Evolutionary conservation across 35 echinoderm and acorn worm species (phyloP).

Genomic region (Diadema setosum): DNA sequence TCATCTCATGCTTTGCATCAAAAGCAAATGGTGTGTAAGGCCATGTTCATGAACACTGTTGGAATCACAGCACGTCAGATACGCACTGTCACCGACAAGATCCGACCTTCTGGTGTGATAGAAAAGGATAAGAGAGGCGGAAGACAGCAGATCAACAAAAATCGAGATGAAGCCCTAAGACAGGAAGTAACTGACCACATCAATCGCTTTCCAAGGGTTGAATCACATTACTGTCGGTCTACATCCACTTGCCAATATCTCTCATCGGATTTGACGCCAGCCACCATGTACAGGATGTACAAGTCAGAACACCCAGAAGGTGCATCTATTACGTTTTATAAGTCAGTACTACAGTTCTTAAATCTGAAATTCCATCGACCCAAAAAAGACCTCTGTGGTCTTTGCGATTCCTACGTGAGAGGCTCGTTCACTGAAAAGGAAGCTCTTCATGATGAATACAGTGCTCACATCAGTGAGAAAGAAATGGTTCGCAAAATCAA

Average conservation of each 20-base stretch:
- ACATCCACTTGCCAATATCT: not conserved
- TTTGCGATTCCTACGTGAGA: conserved; percentile 24
- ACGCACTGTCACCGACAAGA: conserved; percentile 9
- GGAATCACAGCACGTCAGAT: conserved; percentile 6
- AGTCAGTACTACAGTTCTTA: not conserved
- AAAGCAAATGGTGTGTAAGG: not conserved
- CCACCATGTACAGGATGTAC: conserved; percentile 29
- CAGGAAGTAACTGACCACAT: conserved; percentile 24
- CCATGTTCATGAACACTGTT: conserved; percentile 11
- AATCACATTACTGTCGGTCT: conserved; percentile 32
- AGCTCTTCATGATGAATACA: not conserved
- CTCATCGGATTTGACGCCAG: conserved; percentile 8
- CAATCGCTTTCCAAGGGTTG: conserved; percentile 13
- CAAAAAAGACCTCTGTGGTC: conserved; percentile 65
- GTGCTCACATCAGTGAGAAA: conserved; percentile 39
- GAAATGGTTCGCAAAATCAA: conserved; percentile 23
- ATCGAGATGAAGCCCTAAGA: not conserved
- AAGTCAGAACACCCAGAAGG: not conserved
- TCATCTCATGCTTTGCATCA: not conserved
- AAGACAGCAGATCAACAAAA: not conserved
- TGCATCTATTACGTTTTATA: not conserved
- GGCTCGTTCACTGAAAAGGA: not conserved
- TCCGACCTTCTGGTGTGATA: not conserved
- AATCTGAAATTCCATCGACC: conserved; percentile 61
- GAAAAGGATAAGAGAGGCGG: conserved; percentile 26